Evolutionary conservation across 1,140 invertebrate genomes (phyloP), one percentile per base, ranked within the genome.

Genomic region (Meloidogyne exigua): DNA sequence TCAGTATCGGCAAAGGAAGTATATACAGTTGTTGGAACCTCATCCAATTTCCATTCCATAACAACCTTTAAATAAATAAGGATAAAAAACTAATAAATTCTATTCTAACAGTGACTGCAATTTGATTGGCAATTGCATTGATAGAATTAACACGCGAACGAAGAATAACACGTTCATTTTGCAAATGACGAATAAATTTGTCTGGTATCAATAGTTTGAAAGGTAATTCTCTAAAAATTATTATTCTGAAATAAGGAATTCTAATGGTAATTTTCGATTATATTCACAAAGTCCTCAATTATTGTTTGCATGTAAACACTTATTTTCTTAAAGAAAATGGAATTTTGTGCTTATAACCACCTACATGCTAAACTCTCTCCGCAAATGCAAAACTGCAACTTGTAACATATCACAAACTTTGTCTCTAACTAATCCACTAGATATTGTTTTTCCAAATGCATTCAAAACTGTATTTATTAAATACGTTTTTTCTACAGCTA

Each of bases 181-280:
- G 44, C 44, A 84, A 62, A 68, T 84, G 83, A 15, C 71, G 81
- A 65, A 76, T 67, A 62, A 84, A 76, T 66, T 84, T 85, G 12
- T 32, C 44, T 11, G 82, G 82, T 11, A 84, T 65, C 7, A 84
- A n/a, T 49, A 39, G 26, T 28, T 39, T 72, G 18, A 86, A 73
- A 7, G 85, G 82, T 13, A 84, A 57, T 64, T 84, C 79, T 13
- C 82, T 84, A 44, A 57, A 86, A 86, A 39, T 39, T 57, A 77
- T 11, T 62, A 39, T 15, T 64, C 23, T 32, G 2, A 32, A 32
- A 32, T 32, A 32, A 32, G 7, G n/a, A n/a, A n/a, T n/a, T n/a
- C n/a, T n/a, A n/a, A n/a, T n/a, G n/a, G n/a, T n/a, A n/a, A n/a
- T n/a, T n/a, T n/a, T n/a, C n/a, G n/a, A n/a, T n/a, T n/a, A n/a